These are phyloP conservation scores for Aphelinus atriplicis DNA, from an alignment of 1,140 invertebrate species.

Conservation along the genomic window DNA sequence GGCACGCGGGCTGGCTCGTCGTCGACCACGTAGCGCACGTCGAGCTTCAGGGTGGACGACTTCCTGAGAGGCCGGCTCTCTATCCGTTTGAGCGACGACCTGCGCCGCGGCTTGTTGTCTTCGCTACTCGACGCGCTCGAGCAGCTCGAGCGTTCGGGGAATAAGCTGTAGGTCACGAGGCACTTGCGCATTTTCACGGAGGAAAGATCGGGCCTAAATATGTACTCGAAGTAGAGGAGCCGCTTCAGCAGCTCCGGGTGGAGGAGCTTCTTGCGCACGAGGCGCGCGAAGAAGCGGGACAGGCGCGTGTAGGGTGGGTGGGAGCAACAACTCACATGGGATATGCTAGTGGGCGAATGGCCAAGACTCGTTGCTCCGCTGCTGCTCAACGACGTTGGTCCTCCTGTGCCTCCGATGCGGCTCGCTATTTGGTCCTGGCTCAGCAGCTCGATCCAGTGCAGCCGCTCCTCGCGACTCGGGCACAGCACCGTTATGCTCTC, in stretches of 20 bases:
- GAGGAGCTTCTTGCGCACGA: slow-evolving; percentile 77
- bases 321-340: slow-evolving; percentile 64
- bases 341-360: slow-evolving; percentile 41
- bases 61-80: slow-evolving; percentile 43
- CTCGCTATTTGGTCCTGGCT: slow-evolving; percentile 71
- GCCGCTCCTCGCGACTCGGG: slow-evolving; percentile 83
- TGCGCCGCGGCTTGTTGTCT: neutral
- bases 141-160: slow-evolving; percentile 12
- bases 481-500: slow-evolving; percentile 89
- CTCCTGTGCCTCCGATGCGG: slow-evolving; percentile 44
- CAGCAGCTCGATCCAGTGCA: slow-evolving; percentile 86
- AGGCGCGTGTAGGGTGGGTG: slow-evolving; percentile 69
- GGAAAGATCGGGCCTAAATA: slow-evolving; percentile 59
- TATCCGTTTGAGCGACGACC: neutral
- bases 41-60: slow-evolving; percentile 56
- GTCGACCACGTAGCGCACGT: slow-evolving; percentile 52
- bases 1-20: slow-evolving; percentile 10
- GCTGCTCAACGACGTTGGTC: neutral
- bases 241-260: slow-evolving; percentile 76
- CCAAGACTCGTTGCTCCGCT: neutral
- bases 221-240: slow-evolving; percentile 74
- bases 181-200: slow-evolving; percentile 58
- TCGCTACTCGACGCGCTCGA: slow-evolving; percentile 9
- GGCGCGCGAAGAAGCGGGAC: slow-evolving; percentile 77
- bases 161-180: slow-evolving; percentile 55